Base-by-base conservation (phyloP, 2,888 invertebrate species). In the Coecobrya sp. region DNA sequence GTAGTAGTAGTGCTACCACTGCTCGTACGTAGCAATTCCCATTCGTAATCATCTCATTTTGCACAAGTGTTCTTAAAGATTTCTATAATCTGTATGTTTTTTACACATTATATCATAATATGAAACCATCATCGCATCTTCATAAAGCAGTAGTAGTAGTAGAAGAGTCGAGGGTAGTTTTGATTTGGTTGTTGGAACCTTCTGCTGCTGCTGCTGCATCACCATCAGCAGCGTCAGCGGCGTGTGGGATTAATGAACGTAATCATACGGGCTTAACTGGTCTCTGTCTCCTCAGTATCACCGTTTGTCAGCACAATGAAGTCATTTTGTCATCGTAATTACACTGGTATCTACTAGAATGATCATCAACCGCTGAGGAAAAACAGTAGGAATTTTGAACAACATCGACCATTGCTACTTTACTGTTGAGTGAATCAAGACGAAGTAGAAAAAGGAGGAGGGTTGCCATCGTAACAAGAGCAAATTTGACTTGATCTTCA, bases 271-370 rank as follows among this genome's bases (percentile, higher is more conserved):
- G 88, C 92, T 92, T 92, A 92, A 88, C 92, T 87, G 68, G 87
- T 84, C 76, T 92, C 85, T 92, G 81, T 92, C 85, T 89, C 85
- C 79, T 81, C 82, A 81, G 81, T 86, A 86, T 86, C 86, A 89
- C 92, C 92, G 86, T 89, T 92, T 92, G 92, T 92, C 92, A 92
- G 92, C 92, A 92, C 76, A 92, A 92, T 89, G 86, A 82, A 92
- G 92, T 92, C 92, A 92, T 92, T 92, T 92, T 92, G 89, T 92
- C 86, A 89, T 85, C 52, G 73, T 86, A 86, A 86, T 89, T 86
- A 81, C 89, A 86, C 81, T 86, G 52, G 68, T 70, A 81, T 70
- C 82, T 81, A 82, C 70, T 89, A 86, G 86, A 27, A 73, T 82
- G 62, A 65, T 55, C 89, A 89, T 36, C 86, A 73, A 19, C 86